phyloP scores from a whole-genome alignment of 2,797 vertebrate species.

The Labeo calbasu region DNA sequence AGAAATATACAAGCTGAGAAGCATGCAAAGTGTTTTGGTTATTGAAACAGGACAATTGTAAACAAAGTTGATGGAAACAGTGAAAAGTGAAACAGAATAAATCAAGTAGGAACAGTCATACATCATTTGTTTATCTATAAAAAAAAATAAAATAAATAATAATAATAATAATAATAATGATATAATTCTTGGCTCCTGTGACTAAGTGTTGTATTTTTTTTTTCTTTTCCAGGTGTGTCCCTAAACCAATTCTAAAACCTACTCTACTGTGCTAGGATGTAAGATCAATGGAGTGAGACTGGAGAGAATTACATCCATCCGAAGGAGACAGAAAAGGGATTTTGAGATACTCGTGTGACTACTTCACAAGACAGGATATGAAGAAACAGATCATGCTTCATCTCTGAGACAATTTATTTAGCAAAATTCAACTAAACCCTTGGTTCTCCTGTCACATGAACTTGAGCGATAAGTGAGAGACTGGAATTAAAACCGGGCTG shows the following conservation, averaged over 20 bases:
- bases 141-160: background rate
- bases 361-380: slow-evolving; percentile 35
- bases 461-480: slow-evolving; percentile 30
- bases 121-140: background rate
- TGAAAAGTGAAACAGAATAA: background rate
- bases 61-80: background rate
- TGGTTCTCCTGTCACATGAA: slow-evolving; percentile 29
- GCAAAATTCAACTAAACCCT: slow-evolving; percentile 38
- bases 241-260: slow-evolving; percentile 63
- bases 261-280: slow-evolving; percentile 66
- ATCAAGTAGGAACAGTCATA: background rate
- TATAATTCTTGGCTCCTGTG: background rate
- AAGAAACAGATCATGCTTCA: slow-evolving; percentile 47
- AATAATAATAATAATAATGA: background rate
- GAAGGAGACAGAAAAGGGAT: slow-evolving; percentile 13
- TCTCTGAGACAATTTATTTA: slow-evolving; percentile 40
- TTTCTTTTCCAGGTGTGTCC: slow-evolving; percentile 64
- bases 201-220: slow-evolving; percentile 42
- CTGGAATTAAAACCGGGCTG: slow-evolving; percentile 8
- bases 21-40: slow-evolving; percentile 28
- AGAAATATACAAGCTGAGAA: slow-evolving; percentile 35
- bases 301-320: slow-evolving; percentile 27
- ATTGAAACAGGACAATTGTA: background rate
- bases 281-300: slow-evolving; percentile 61
- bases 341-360: slow-evolving; percentile 27